phyloP scores from a whole-genome alignment of 2,888 invertebrate species.

The Epistrophe grossulariae region DNA sequence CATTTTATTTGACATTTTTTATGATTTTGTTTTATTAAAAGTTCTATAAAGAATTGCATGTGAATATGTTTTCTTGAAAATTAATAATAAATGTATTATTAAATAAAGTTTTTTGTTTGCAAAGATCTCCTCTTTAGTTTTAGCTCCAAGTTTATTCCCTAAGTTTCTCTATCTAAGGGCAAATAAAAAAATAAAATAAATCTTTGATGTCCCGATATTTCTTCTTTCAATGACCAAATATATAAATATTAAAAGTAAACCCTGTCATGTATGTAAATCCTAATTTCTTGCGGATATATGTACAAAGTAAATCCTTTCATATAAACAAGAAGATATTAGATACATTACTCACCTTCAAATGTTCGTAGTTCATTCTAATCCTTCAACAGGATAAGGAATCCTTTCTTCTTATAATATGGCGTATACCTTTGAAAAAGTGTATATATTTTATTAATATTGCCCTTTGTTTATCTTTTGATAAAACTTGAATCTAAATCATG shows the following conservation, averaged over 20 bases:
- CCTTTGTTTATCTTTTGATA: neutral
- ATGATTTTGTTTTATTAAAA: too few relatives aligned
- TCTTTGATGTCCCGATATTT: too few relatives aligned
- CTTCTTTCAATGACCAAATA: neutral
- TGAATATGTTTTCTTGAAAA: too few relatives aligned
- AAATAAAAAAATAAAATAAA: too few relatives aligned
- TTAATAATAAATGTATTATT: too few relatives aligned
- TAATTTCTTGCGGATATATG: neutral
- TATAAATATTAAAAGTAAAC: neutral
- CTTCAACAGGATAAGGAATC: conserved; percentile 9
- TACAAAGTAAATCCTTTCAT: neutral
- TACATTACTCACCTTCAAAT: conserved; percentile 55
- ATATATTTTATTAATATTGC: neutral
- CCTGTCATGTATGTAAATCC: neutral
- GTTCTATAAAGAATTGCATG: too few relatives aligned
- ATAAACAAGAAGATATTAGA: neutral
- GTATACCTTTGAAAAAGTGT: neutral
- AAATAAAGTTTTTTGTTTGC: too few relatives aligned
- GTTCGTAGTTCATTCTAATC: conserved; percentile 57
- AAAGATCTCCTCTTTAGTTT: too few relatives aligned
- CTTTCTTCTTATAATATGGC: neutral
- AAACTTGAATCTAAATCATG: conserved; percentile 19
- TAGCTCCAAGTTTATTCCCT: too few relatives aligned
- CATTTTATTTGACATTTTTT: too few relatives aligned
- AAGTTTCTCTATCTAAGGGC: too few relatives aligned